Conservation (phyloP, 2,797 vertebrate species). For the Sebastes vulpes region DNA sequence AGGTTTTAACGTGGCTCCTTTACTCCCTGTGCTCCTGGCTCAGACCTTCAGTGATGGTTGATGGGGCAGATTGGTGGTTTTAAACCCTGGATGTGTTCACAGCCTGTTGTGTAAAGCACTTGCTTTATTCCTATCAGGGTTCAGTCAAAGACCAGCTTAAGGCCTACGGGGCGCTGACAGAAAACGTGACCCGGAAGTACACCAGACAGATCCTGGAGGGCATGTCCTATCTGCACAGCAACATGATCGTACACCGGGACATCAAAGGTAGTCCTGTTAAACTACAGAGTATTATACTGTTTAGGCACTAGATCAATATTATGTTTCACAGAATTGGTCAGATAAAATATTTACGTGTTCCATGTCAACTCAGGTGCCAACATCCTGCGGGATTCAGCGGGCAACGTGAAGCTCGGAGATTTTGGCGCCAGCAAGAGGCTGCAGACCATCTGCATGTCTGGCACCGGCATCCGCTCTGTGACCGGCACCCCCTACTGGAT, state of each 20-base stretch:
- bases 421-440: slow-evolving; percentile 98
- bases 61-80: not conserved
- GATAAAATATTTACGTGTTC: not conserved
- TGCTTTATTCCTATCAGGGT: slow-evolving; percentile 83
- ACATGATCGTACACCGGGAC: slow-evolving; percentile 99
- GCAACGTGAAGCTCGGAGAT: slow-evolving; percentile 98
- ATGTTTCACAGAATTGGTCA: not conserved
- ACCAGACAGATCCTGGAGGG: slow-evolving; percentile 97
- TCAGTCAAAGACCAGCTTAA: slow-evolving; percentile 99
- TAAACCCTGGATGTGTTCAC: not conserved
- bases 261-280: slow-evolving; percentile 90
- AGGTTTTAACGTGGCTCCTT: not conserved
- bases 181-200: slow-evolving; percentile 97
- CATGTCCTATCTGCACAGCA: slow-evolving; percentile 97
- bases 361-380: slow-evolving; percentile 80
- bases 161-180: slow-evolving; percentile 96
- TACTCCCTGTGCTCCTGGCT: not conserved
- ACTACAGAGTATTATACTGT: not conserved
- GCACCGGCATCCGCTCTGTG: slow-evolving; percentile 95
- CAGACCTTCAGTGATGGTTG: not conserved
- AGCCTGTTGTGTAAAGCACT: not conserved
- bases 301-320: not conserved
- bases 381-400: slow-evolving; percentile 92
- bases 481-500: slow-evolving; percentile 99
- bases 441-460: slow-evolving; percentile 99